phyloP scores from a whole-genome alignment of 2,113 vertebrate species.

The Daubentonia madagascariensis region DNA sequence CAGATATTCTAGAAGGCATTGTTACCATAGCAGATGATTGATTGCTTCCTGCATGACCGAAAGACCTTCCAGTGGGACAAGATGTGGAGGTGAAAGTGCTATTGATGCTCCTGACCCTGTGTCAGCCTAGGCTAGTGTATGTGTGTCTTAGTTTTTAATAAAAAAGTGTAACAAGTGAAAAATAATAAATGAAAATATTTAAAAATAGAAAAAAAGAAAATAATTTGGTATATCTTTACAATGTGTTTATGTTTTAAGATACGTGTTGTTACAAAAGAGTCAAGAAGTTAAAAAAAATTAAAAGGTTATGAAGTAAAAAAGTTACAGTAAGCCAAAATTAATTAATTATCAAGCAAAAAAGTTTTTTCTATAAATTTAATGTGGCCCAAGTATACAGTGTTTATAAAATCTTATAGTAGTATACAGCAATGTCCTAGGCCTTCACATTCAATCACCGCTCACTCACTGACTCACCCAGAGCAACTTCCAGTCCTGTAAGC shows the following conservation, averaged over 20 bases:
- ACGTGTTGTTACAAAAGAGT: neutral
- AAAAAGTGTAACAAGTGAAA: neutral
- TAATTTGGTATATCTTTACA: neutral
- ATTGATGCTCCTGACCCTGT: neutral
- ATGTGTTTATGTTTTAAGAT: neutral
- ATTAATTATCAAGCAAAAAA: neutral
- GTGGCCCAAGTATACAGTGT: neutral
- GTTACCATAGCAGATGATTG: neutral
- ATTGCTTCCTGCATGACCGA: neutral
- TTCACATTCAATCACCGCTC: neutral
- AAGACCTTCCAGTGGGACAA: neutral
- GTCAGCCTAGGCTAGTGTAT: neutral
- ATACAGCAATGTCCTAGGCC: neutral
- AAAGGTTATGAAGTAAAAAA: neutral
- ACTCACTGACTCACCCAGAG: neutral
- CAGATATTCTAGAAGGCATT: neutral
- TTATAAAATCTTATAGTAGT: neutral
- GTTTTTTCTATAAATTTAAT: neutral
- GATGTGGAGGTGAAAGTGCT: neutral
- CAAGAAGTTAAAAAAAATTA: neutral
- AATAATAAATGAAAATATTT: neutral
- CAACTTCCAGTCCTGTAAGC: neutral
- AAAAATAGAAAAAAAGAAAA: neutral
- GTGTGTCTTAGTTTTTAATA: neutral
- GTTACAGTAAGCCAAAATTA: neutral